Conservation (phyloP, 2,888 invertebrate genomes). For the Drosophila setosimentum region DNA sequence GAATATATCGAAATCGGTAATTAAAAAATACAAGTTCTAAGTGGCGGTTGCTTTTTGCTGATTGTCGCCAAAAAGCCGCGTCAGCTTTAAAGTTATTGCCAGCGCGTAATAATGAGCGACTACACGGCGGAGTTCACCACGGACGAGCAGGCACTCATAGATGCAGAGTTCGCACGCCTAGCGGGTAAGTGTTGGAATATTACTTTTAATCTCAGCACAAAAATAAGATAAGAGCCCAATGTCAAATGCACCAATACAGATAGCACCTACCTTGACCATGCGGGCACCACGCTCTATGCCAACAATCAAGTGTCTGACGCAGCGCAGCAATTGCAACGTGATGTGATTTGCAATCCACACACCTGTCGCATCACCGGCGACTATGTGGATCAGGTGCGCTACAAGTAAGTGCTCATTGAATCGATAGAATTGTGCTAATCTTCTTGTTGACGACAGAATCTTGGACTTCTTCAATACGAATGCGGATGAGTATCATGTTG, state of each 20-base stretch:
- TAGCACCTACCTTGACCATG: constrained; percentile 94
- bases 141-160: constrained; percentile 64
- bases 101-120: constrained; percentile 32
- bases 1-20: neutral
- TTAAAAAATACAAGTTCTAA: constrained; percentile 9
- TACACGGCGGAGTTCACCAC: constrained; percentile 62
- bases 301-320: constrained; percentile 89
- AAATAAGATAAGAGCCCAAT: constrained; percentile 38
- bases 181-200: constrained; percentile 63
- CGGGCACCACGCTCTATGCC: constrained; percentile 93
- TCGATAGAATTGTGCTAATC: neutral
- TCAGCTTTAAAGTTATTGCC: neutral
- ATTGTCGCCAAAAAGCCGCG: constrained; percentile 14
- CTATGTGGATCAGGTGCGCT: constrained; percentile 93
- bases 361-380: constrained; percentile 93
- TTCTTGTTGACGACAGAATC: constrained; percentile 87
- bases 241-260: constrained; percentile 84
- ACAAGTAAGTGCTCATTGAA: constrained; percentile 86
- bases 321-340: constrained; percentile 88
- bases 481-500: constrained; percentile 92
- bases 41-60: constrained; percentile 24
- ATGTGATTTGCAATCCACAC: constrained; percentile 96
- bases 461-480: constrained; percentile 94
- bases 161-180: constrained; percentile 72
- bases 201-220: neutral